Percentiles rank a stretch among this genome's conserved stretches.
Evolutionary conservation across 2,113 vertebrate species (phyloP).

Genomic region (Pagrus major): DNA sequence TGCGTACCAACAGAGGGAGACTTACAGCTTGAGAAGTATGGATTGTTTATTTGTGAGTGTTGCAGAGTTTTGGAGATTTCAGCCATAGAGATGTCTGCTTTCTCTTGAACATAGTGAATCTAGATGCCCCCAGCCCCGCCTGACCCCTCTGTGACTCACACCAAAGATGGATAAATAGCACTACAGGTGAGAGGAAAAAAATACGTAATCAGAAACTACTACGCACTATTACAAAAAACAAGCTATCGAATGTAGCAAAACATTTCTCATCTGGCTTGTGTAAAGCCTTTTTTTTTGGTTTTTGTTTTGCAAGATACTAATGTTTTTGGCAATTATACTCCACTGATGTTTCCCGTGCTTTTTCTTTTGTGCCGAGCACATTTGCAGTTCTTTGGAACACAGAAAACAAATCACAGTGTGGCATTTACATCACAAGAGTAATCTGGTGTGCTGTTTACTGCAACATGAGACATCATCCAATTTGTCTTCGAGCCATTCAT

Average conservation of each 20-base stretch:
- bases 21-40: too few relatives aligned
- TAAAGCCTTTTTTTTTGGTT: not conserved
- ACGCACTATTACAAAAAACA: not conserved
- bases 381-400: not conserved
- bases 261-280: not conserved
- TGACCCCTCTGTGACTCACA: too few relatives aligned
- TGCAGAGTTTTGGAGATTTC: too few relatives aligned
- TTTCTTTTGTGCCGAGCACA: not conserved
- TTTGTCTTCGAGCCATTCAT: not conserved
- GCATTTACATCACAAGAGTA: not conserved
- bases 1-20: too few relatives aligned
- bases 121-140: too few relatives aligned
- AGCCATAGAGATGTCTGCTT: too few relatives aligned
- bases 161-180: too few relatives aligned
- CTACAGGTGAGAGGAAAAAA: too few relatives aligned
- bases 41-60: too few relatives aligned
- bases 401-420: not conserved
- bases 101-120: too few relatives aligned
- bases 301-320: not conserved
- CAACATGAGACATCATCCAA: not conserved
- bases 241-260: not conserved
- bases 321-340: conserved; percentile 1
- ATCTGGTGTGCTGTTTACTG: not conserved
- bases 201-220: too few relatives aligned
- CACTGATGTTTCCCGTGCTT: not conserved